Conservation (phyloP, 2,888 invertebrate genomes). For the Catocala nupta region DNA sequence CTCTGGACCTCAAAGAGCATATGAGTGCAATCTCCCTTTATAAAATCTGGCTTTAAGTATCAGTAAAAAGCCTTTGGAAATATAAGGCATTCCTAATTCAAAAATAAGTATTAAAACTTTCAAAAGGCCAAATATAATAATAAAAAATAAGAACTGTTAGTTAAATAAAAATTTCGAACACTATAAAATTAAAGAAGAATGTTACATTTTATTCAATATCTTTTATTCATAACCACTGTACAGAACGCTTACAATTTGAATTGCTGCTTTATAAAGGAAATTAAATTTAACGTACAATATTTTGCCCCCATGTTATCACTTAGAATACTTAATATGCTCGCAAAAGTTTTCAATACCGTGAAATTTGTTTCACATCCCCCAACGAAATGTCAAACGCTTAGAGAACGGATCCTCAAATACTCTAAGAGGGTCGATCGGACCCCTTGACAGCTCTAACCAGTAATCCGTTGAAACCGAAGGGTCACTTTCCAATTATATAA, state of each 20-base stretch:
- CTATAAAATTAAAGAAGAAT: no score
- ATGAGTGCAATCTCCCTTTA: no score
- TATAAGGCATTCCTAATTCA: no score
- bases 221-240: no score
- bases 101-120: no score
- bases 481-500: conserved; percentile 70
- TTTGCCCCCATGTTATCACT: conserved; percentile 52
- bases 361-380: conserved; percentile 75
- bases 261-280: conserved; percentile 45
- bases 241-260: background rate
- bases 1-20: no score
- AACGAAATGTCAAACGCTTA: conserved; percentile 67
- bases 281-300: conserved; percentile 40
- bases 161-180: no score
- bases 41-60: no score
- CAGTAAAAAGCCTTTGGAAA: no score
- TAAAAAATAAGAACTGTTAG: no score
- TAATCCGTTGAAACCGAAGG: conserved; percentile 79
- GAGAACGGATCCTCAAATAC: conserved; percentile 52
- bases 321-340: conserved; percentile 66
- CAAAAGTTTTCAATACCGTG: conserved; percentile 67
- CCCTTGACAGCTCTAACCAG: conserved; percentile 78
- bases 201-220: no score
- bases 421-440: conserved; percentile 59
- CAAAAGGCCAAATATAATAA: no score